These are phyloP conservation scores for Cuniculus paca DNA, from an alignment of 2,797 vertebrate genomes.

Conservation along the genomic window DNA sequence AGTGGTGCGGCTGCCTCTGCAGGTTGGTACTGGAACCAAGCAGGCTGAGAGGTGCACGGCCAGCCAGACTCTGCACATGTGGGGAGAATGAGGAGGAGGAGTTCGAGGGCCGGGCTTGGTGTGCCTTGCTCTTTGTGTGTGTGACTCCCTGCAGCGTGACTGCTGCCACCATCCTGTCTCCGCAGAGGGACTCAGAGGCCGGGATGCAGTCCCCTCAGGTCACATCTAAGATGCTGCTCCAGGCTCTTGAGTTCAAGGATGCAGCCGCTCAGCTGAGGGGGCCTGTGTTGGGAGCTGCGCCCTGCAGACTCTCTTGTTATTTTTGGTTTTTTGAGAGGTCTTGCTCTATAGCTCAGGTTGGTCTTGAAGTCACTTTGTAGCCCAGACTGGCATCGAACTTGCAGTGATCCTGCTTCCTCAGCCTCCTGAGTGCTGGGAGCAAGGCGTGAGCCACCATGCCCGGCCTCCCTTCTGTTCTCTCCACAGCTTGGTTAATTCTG, in stretches of 20 bases:
- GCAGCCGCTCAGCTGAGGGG: not conserved
- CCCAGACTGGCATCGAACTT: not conserved
- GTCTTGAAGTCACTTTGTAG: not conserved
- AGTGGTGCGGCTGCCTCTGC: not conserved
- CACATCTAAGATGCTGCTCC: not conserved
- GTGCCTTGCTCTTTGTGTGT: not conserved
- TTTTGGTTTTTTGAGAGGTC: not conserved
- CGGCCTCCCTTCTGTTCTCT: not conserved
- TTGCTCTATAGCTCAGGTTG: not conserved
- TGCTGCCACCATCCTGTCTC: not conserved
- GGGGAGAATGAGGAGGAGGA: not conserved
- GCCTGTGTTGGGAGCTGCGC: not conserved
- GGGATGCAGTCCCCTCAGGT: not conserved
- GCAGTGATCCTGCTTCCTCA: not conserved
- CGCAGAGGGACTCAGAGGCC: not conserved
- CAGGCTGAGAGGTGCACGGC: not conserved
- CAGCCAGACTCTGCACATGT: no score
- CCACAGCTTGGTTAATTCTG: slow-evolving; percentile 78
- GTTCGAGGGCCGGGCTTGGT: fast-evolving
- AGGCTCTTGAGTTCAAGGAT: not conserved
- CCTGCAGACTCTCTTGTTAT: not conserved
- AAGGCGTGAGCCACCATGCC: not conserved
- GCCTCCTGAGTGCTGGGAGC: not conserved
- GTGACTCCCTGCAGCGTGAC: not conserved
- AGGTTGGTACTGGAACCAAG: not conserved